Evolutionary conservation across 2,888 invertebrate species (phyloP).

Genomic region (Tupiocoris notatus): DNA sequence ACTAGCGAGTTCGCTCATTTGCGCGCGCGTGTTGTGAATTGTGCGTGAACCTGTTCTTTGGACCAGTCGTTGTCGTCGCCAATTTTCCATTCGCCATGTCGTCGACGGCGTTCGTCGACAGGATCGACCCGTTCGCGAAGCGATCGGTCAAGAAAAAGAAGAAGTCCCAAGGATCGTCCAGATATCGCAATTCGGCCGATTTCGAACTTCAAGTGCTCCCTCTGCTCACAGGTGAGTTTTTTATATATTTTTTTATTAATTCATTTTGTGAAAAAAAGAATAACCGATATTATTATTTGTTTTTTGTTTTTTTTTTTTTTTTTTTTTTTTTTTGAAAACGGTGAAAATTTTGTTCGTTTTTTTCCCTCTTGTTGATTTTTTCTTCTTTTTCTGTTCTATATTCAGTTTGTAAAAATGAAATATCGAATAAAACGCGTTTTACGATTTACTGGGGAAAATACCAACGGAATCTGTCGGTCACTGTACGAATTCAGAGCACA

Average conservation of each 20-base stretch:
- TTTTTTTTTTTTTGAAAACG: not conserved
- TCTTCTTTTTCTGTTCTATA: too few relatives aligned
- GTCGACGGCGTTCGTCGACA: constrained; percentile 91
- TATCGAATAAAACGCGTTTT: too few relatives aligned
- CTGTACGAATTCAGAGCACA: too few relatives aligned
- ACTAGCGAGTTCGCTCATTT: not conserved
- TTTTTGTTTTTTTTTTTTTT: too few relatives aligned
- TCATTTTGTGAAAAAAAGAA: too few relatives aligned
- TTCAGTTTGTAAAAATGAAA: too few relatives aligned
- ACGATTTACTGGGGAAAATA: too few relatives aligned
- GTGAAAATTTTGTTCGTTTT: too few relatives aligned
- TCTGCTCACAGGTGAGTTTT: constrained; percentile 84
- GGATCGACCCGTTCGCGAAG: constrained; percentile 99
- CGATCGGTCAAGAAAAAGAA: constrained; percentile 96
- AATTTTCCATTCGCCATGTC: constrained; percentile 41
- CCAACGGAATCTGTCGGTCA: too few relatives aligned
- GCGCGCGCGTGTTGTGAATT: not conserved
- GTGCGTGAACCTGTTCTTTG: not conserved
- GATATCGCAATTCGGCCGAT: constrained; percentile 97
- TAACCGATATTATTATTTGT: too few relatives aligned
- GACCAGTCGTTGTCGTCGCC: not conserved
- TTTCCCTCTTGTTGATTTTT: too few relatives aligned
- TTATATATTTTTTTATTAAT: not conserved
- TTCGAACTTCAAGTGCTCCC: constrained; percentile 96
- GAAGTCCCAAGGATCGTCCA: constrained; percentile 97